Percentiles rank a stretch among this genome's conserved stretches.
Evolutionary conservation across 1,140 invertebrate genomes (phyloP).

Genomic region (Carcinoscorpius rotundicauda): DNA sequence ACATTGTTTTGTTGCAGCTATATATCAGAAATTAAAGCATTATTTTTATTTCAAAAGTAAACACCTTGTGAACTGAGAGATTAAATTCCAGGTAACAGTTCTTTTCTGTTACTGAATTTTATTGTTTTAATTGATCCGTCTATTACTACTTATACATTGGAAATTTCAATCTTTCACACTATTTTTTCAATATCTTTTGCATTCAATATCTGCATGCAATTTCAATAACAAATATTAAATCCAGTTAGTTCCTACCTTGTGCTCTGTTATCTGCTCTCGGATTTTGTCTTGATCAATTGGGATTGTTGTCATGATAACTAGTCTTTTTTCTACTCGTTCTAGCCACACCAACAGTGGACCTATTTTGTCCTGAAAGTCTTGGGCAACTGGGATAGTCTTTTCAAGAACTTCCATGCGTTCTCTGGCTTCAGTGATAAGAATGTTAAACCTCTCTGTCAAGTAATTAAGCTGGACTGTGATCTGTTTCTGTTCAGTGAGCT

Average conservation of each 20-base stretch:
- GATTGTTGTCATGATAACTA: conserved; percentile 76
- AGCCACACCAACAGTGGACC: conserved; percentile 80
- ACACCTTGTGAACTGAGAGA: no score
- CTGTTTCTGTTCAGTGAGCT: conserved; percentile 62
- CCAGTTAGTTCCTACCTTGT: conserved; percentile 41
- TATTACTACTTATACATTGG: no score
- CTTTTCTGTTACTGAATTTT: no score
- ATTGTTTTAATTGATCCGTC: no score
- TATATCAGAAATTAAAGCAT: no score
- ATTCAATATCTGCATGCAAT: no score
- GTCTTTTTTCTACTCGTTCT: conserved; percentile 70
- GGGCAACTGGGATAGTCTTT: conserved; percentile 73
- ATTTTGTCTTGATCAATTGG: conserved; percentile 91
- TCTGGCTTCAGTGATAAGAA: conserved; percentile 60
- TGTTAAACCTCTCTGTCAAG: conserved; percentile 70
- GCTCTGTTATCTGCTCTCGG: conserved; percentile 68
- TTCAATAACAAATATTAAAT: no score
- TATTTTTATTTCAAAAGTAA: no score
- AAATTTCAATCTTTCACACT: no score
- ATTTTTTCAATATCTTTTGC: no score
- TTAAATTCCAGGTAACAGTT: no score
- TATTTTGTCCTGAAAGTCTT: conserved; percentile 66
- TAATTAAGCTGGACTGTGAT: conserved; percentile 81
- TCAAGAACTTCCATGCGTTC: conserved; percentile 75
- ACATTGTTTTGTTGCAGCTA: no score